Conservation (phyloP, 2,888 invertebrate species). For the Drosophila antonietae region DNA sequence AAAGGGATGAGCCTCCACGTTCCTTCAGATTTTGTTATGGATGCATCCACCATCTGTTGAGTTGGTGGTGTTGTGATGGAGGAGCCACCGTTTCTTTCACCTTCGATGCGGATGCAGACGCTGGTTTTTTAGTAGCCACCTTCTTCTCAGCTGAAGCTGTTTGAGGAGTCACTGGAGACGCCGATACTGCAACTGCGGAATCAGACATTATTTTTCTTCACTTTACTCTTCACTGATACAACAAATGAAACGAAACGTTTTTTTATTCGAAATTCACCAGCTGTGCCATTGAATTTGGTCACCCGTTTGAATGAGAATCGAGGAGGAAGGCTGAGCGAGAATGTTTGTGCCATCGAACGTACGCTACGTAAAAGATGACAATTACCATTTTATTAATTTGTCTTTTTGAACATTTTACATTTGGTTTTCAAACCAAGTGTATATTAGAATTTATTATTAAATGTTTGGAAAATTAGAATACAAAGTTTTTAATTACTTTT, state of each 20-base stretch:
- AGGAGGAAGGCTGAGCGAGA: slow-evolving; percentile 21
- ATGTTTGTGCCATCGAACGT: slow-evolving; percentile 16
- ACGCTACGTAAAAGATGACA: slow-evolving; percentile 8
- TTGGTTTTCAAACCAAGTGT: not conserved
- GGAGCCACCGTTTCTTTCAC: slow-evolving; percentile 27
- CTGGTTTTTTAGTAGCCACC: slow-evolving; percentile 38
- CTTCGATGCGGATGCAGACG: slow-evolving; percentile 25
- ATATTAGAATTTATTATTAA: not conserved
- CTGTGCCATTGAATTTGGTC: not conserved
- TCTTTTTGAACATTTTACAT: not conserved
- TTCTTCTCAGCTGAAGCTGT: slow-evolving; percentile 37
- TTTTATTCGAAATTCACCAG: not conserved
- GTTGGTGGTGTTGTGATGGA: slow-evolving; percentile 50
- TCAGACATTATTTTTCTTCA: slow-evolving; percentile 40
- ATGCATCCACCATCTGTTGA: slow-evolving; percentile 56
- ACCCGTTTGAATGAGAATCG: slow-evolving; percentile 43
- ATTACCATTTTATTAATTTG: slow-evolving; percentile 8
- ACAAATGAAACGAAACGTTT: slow-evolving; percentile 3
- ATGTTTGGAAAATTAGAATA: slow-evolving; percentile 6
- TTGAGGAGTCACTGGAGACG: slow-evolving; percentile 46
- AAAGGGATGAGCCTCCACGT: slow-evolving; percentile 57
- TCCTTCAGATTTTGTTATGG: slow-evolving; percentile 53
- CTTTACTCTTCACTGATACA: not conserved
- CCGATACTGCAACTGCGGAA: slow-evolving; percentile 40
- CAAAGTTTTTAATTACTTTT: not conserved